A percentile compares a stretch with the other conserved stretches of the same genome.
Evolutionary conservation across 2,888 invertebrate species (phyloP).

Genomic region (Pheosia gnoma): DNA sequence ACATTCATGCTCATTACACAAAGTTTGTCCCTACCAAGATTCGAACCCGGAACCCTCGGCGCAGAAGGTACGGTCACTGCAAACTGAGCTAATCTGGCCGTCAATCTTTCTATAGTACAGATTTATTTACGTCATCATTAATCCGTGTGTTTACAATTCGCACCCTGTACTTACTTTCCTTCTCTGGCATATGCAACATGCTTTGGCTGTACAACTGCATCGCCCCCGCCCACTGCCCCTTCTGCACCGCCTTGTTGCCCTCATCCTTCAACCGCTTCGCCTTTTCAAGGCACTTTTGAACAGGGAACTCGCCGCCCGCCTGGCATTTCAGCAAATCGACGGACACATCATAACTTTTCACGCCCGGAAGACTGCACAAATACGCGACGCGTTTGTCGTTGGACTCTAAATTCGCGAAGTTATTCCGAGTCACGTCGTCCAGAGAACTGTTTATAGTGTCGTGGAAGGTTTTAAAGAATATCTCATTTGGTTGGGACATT

Average conservation of each 20-base stretch:
- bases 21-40: too few species aligned
- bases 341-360: constrained; percentile 77
- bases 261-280: constrained; percentile 87
- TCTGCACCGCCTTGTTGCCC: constrained; percentile 89
- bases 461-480: constrained; percentile 87
- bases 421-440: constrained; percentile 84
- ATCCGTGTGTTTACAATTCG: constrained; percentile 4
- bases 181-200: constrained; percentile 86
- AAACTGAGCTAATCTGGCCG: too few species aligned
- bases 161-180: constrained; percentile 83
- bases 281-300: constrained; percentile 82
- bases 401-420: constrained; percentile 85
- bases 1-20: too few species aligned
- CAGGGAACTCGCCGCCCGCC: constrained; percentile 63
- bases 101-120: background rate
- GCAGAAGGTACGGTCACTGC: too few species aligned
- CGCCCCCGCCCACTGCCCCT: constrained; percentile 87
- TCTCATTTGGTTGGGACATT: constrained; percentile 69
- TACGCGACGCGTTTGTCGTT: constrained; percentile 87
- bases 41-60: too few species aligned
- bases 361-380: constrained; percentile 80
- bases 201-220: constrained; percentile 88
- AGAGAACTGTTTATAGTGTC: constrained; percentile 82
- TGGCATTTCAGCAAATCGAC: constrained; percentile 67
- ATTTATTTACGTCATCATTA: background rate